Base-by-base conservation (phyloP, 64 coral and sea anemone species). In the Anthopleura sola region DNA sequence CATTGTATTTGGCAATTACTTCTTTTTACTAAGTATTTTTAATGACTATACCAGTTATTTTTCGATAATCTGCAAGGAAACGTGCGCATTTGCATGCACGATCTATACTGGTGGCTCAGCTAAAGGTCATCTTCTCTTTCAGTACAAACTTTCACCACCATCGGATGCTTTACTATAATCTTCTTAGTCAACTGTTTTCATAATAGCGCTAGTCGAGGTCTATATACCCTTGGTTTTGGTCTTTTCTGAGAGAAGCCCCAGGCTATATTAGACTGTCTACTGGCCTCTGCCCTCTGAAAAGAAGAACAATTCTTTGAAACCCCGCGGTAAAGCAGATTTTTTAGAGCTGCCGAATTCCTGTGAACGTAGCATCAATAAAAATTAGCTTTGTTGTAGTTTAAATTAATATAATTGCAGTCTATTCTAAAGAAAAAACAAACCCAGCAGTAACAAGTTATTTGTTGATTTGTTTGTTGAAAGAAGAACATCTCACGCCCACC, bases 391-490 rank as follows among this genome's bases (percentile, higher is more conserved):
- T 62, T n/a, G 23, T 62, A 24, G 40, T 53, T 53, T 53, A 53
- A 48, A 53, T 12, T 53, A 53, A 53, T 53, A 53, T 53, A 53
- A 53, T 15, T 53, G 50, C 50, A 13, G 50, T 53, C 11, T 53
- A 53, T 53, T 53, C 13, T 12, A 53, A 71, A 71, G 2, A 31
- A 5, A 29, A 32, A 34, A 71, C 66, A 36, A 34, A 71, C 66
- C 28, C 66, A 36, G 66, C 66, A 71, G 66, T 34, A 71, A 36
- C 66, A 32, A 71, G 66, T 71, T 66, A 38, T 79, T 79, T 47
- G 37, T 79, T 79, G 76, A 47, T 79, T 44, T 44, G 39, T 79
- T 79, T 44, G 44, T 79, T 46, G 37, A 28, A 23, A 44, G 76
- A 47, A 6, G 39, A 34, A 28, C 28, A 48, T 1, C 24, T 79